Conservation (phyloP, 53 echinoderm and acorn worm species). For the Apostichopus leukothele region DNA sequence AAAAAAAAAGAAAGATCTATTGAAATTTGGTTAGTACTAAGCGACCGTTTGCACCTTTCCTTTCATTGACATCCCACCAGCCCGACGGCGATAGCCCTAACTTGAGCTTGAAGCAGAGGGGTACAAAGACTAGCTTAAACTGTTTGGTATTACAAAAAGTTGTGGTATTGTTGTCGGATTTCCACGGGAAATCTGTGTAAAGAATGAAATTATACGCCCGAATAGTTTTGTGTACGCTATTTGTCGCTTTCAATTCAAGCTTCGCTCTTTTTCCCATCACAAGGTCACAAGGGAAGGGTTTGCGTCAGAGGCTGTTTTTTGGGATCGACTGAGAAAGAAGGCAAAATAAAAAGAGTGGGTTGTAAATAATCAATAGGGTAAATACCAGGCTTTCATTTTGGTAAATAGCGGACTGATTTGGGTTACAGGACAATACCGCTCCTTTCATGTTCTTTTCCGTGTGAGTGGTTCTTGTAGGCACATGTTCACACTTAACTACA, state of each 20-base stretch:
- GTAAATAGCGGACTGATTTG: neutral
- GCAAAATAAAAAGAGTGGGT: neutral
- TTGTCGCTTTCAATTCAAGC: conserved; percentile 21
- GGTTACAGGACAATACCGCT: neutral
- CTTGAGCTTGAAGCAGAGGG: conserved; percentile 14
- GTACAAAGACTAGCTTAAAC: conserved; percentile 22
- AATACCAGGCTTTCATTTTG: neutral
- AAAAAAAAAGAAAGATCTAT: neutral
- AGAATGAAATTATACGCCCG: conserved; percentile 32
- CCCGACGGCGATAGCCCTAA: conserved; percentile 13
- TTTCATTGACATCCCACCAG: conserved; percentile 23
- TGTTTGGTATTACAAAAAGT: conserved; percentile 42
- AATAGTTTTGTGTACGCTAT: conserved; percentile 26
- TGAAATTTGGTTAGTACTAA: neutral
- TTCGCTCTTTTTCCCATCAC: conserved; percentile 26
- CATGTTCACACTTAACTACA: too few relatives aligned
- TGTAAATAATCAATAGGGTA: neutral
- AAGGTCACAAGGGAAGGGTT: conserved; percentile 13
- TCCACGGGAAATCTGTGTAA: conserved; percentile 24
- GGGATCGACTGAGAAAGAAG: neutral
- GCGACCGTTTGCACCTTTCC: neutral
- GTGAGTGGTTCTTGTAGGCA: too few relatives aligned
- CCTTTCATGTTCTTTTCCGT: too few relatives aligned
- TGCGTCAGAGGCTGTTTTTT: neutral
- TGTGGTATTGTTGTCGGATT: conserved; percentile 33